These are phyloP conservation scores for Netta rufina DNA, from an alignment of 2,797 vertebrate genomes.

Conservation along the genomic window DNA sequence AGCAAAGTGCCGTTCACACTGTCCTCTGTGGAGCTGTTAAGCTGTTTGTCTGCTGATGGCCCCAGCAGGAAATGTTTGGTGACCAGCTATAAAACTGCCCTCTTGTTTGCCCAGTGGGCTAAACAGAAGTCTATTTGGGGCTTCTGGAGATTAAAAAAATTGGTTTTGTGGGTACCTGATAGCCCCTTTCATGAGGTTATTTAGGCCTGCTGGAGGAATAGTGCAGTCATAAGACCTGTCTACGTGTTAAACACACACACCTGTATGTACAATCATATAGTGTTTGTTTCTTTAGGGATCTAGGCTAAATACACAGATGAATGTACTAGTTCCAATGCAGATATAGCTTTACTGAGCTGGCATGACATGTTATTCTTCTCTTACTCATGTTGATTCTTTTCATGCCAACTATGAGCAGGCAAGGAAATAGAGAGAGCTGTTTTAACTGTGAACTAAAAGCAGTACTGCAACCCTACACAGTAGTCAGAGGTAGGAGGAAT, in stretches of 20 bases:
- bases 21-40: not conserved
- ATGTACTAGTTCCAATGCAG: not conserved
- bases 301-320: not conserved
- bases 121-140: not conserved
- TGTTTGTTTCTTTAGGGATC: not conserved
- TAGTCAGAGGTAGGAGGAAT: not conserved
- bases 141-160: not conserved
- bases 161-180: not conserved
- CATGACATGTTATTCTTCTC: not conserved
- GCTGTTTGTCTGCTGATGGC: not conserved
- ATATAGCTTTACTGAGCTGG: not conserved
- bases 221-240: not conserved
- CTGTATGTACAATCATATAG: not conserved
- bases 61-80: not conserved
- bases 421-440: not conserved
- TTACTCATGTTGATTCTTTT: not conserved
- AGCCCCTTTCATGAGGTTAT: not conserved
- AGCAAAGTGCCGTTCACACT: fast-evolving
- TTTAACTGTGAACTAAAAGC: not conserved
- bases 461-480: not conserved
- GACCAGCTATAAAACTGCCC: not conserved
- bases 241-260: not conserved
- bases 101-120: not conserved
- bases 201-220: not conserved
- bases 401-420: not conserved